Base-by-base conservation (phyloP, 2,888 invertebrate species). In the Cataglyphis rosenhaueri region DNA sequence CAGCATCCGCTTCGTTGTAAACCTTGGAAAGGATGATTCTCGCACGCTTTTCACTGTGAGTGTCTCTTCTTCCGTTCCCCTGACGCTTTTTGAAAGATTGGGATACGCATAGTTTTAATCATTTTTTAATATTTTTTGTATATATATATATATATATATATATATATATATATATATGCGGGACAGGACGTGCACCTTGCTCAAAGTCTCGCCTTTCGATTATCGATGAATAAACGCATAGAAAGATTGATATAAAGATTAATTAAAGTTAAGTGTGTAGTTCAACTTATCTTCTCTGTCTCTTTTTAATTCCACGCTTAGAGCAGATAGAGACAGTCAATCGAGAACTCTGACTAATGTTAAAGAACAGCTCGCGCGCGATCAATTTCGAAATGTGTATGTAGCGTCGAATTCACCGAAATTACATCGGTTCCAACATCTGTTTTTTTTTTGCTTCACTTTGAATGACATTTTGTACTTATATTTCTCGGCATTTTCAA, bases 1-100 rank as follows among this genome's bases (percentile, higher is more conserved):
- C 29, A 21, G 44, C 78, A 75, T 74, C 74, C 81, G 84, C 32
- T 81, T 8, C 76, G 73, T 29, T n/a, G n/a, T 82, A 74, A 82
- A 86, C 81, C 85, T 89, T 83, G 81, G 85, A 74, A 90, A 93
- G 91, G 89, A 94, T 93, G 93, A 91, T 90, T 91, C 87, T 91
- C 91, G 87, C 90, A 89, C 90, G 89, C 59, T 89, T 86, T 88
- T 91, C 93, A 94, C 90, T 92, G 93, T 93, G 91, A 93, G 93
- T 93, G 75, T 25, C 35, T 38, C 25, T 15, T 12, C 35, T 25
- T 8, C n/a, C 35, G 10, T 12, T 4, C 6, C 35, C 18, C n/a
- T 8, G 0, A 5, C 21, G 25, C 41, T 44, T 44, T 18, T 29
- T 0, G 4, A 44, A n/a, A 52, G n/a, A n/a, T n/a, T 2, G 48